Conservation (phyloP, 2,797 vertebrate genomes). For the Danio aesculapii region DNA sequence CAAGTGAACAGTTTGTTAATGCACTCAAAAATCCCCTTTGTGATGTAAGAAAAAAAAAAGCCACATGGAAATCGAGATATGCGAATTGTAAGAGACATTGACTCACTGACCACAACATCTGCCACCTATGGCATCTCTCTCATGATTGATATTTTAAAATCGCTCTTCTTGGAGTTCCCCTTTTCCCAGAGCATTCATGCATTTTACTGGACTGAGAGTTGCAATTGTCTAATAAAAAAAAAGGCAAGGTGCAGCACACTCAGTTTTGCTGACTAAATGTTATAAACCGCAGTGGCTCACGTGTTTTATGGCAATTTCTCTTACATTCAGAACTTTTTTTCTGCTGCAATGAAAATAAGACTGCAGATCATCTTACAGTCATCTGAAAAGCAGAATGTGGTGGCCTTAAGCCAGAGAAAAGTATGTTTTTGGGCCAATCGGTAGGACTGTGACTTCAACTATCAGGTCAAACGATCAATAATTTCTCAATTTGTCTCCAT, state of each 20-base stretch:
- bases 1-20: background rate
- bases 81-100: constrained; percentile 16
- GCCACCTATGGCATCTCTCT: constrained; percentile 29
- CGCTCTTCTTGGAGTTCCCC: constrained; percentile 43
- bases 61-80: background rate
- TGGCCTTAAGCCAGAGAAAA: background rate
- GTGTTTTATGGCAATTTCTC: constrained; percentile 21
- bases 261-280: constrained; percentile 13
- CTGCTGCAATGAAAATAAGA: constrained; percentile 13
- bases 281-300: background rate
- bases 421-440: background rate
- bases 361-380: background rate
- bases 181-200: constrained; percentile 12
- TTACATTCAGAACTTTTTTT: background rate
- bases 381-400: background rate
- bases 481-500: background rate
- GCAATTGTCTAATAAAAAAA: constrained; percentile 6
- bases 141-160: constrained; percentile 1
- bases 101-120: constrained; percentile 25
- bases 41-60: constrained; percentile 2
- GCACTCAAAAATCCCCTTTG: background rate
- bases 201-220: background rate
- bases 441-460: background rate
- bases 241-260: constrained; percentile 1
- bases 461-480: background rate